These are phyloP conservation scores for Emys orbicularis DNA, from an alignment of 2,797 vertebrate species.

Conservation along the genomic window DNA sequence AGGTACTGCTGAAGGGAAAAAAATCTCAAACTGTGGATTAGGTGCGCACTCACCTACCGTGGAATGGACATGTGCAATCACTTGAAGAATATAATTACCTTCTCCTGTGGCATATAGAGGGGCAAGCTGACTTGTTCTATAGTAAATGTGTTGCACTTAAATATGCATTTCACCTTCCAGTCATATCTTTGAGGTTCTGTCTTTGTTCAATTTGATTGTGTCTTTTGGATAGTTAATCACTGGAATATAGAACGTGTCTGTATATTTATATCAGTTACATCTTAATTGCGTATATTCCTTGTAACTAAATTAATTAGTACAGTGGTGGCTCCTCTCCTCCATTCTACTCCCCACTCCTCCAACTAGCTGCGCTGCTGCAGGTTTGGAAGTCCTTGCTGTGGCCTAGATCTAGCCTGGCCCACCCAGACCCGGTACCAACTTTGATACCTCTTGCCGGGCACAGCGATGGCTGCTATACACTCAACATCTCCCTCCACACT, in stretches of 20 bases:
- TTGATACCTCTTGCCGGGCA: background rate
- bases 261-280: accelerated
- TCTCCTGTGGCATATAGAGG: background rate
- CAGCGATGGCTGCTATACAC: background rate
- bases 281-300: background rate
- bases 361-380: background rate
- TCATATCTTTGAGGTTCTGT: background rate
- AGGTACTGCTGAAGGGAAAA: background rate
- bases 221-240: background rate
- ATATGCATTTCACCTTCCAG: background rate
- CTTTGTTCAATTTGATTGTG: accelerated
- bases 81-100: background rate
- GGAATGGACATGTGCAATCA: background rate
- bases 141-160: background rate
- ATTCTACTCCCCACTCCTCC: background rate
- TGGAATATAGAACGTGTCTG: accelerated
- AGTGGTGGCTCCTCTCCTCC: background rate
- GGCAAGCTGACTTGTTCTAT: background rate
- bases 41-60: background rate
- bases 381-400: background rate
- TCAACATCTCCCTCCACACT: accelerated
- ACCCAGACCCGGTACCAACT: background rate
- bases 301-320: background rate
- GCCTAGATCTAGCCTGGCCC: background rate
- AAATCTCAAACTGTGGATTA: background rate